Base-by-base conservation (phyloP, 2,113 vertebrate species). In the Alosa alosa region DNA sequence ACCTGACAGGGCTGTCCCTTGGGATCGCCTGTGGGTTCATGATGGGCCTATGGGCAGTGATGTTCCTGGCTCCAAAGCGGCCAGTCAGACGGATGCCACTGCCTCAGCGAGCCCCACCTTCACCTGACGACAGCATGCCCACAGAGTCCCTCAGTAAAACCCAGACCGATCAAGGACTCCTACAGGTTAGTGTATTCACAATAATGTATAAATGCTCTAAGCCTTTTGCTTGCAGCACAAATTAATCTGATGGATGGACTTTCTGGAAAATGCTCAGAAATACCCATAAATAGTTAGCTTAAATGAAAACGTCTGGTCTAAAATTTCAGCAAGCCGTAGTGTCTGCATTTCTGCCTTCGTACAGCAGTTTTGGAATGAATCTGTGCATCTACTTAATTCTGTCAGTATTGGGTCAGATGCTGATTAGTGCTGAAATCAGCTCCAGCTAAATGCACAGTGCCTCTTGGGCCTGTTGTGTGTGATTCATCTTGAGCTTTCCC, bases 21-120 rank as follows among this genome's bases (percentile, higher is more conserved):
- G 97, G 97, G 39, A 87, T 97, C 20, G 89, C 94, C 6, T 93
- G 93, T 0, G 96, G 97, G n/a, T 95, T 97, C 20, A 72, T 96
- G 82, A 87, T 97, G 85, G 96, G 95, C 87, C 93, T 97, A 89
- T 88, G 95, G 47, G 86, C 94, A 0, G 8, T 97, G 82, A 92
- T 96, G 82, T 86, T 96, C 83, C 92, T 96, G 78, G 83, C 93
- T 20, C 93, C 93, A 0, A 91, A 78, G 15, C 72, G 72, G 72
- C 72, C 13, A 36, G 72, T 78, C 31, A 78, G 82, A 39, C 86
- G 39, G 13, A 17, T 49, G 81, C 0, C 50, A 52, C 0, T 84
- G 3, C 0, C 0, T 85, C 81, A 88, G 85, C 92, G 18, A 83
- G 55, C 81, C 3, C 31, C 11, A 0, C 85, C 11, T 22, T 82